These are phyloP conservation scores for Athripsodes cinereus DNA, from an alignment of 2,888 invertebrate genomes.

Conservation along the genomic window DNA sequence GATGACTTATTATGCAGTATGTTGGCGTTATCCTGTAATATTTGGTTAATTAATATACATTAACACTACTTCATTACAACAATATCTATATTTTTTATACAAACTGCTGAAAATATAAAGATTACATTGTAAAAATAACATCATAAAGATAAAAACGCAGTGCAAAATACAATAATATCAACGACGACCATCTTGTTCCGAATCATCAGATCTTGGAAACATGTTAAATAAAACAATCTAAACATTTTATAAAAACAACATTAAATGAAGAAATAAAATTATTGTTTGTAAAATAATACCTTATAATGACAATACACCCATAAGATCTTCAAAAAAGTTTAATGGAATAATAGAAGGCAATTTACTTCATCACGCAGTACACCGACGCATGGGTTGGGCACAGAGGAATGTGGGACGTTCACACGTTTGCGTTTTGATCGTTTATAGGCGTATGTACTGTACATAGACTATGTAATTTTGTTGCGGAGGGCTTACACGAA, in stretches of 20 bases:
- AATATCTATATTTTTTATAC: too few relatives aligned
- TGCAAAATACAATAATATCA: not conserved
- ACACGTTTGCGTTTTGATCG: not conserved
- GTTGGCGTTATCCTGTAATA: too few relatives aligned
- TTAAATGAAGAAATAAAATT: not conserved
- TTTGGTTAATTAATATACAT: too few relatives aligned
- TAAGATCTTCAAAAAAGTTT: not conserved
- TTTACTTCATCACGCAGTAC: not conserved
- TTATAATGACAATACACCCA: not conserved
- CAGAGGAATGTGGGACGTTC: not conserved
- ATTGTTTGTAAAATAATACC: not conserved
- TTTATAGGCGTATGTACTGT: too few relatives aligned
- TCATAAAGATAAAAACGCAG: too few relatives aligned
- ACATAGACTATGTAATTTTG: too few relatives aligned
- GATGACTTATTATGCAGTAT: too few relatives aligned
- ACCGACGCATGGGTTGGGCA: slow-evolving; percentile 2
- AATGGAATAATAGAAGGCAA: not conserved
- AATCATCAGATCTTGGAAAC: not conserved
- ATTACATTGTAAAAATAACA: too few relatives aligned
- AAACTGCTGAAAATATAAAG: too few relatives aligned
- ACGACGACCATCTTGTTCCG: not conserved
- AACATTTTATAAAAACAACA: not conserved
- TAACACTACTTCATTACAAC: too few relatives aligned
- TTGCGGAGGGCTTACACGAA: too few relatives aligned
- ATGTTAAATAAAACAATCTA: not conserved